Percentiles rank a stretch among this genome's conserved stretches.
These are phyloP conservation scores for Zoanthus solanderi DNA, from an alignment of 92 coral and sea anemone genomes.

Conservation along the genomic window DNA sequence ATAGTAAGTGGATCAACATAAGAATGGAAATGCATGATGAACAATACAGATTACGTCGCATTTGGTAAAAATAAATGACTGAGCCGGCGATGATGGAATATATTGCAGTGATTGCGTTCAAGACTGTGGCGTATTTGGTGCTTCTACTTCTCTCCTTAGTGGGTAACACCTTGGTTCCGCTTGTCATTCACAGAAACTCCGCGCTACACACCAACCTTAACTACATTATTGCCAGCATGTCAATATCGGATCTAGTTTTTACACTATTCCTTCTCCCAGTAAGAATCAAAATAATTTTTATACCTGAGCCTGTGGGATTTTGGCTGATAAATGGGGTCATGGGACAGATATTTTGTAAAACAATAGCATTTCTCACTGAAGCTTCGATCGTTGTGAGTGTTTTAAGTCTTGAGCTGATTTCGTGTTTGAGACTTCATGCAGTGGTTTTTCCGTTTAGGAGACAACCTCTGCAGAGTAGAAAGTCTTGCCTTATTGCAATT, in stretches of 20 bases:
- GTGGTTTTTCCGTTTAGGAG: neutral
- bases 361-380: neutral
- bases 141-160: neutral
- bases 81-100: too few species aligned
- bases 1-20: too few species aligned
- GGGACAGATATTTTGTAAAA: neutral
- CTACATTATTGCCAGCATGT: conserved; percentile 24
- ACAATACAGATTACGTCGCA: too few species aligned
- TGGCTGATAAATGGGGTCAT: neutral
- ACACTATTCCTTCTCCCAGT: neutral
- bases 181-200: neutral
- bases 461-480: neutral
- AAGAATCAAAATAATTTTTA: neutral
- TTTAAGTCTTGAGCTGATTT: neutral
- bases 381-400: neutral
- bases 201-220: neutral
- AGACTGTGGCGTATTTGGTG: neutral
- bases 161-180: neutral
- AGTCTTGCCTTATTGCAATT: neutral
- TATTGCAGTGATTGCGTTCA: too few species aligned
- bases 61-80: too few species aligned
- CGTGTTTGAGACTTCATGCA: neutral
- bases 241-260: neutral
- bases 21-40: too few species aligned
- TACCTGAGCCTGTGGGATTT: too few species aligned